A percentile compares a stretch with the other conserved stretches of the same genome.
Evolutionary conservation across 2,113 vertebrate species (phyloP).

Genomic region (Clupea harengus): DNA sequence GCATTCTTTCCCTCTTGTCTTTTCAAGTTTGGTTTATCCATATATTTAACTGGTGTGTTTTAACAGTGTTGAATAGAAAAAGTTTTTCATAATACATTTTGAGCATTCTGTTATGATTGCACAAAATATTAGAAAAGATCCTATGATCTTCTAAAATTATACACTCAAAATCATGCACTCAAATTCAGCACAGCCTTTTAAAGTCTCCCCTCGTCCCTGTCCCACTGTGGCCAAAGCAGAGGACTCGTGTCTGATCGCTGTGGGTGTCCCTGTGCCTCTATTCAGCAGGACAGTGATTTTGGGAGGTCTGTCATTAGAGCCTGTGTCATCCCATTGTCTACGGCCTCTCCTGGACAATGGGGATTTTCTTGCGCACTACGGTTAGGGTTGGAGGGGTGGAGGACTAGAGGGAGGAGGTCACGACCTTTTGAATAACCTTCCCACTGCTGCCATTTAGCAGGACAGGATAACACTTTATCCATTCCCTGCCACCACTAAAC

Average conservation of each 20-base stretch:
- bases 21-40: neutral
- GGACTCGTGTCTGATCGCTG: conserved; percentile 49
- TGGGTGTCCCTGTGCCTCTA: conserved; percentile 51
- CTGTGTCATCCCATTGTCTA: conserved; percentile 51
- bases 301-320: conserved; percentile 53
- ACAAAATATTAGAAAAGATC: neutral
- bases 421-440: conserved; percentile 49
- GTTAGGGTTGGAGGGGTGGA: conserved; percentile 41
- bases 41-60: neutral
- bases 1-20: neutral
- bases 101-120: neutral
- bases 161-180: conserved; percentile 5
- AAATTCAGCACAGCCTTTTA: neutral
- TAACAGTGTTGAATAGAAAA: neutral
- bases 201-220: conserved; percentile 23
- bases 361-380: conserved; percentile 46
- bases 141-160: neutral
- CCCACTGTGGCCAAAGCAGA: conserved; percentile 32
- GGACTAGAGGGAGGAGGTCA: conserved; percentile 33
- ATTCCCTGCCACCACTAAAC: conserved; percentile 6
- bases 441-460: conserved; percentile 29
- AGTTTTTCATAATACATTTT: neutral
- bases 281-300: conserved; percentile 46
- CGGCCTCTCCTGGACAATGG: conserved; percentile 49
- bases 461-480: conserved; percentile 25